These are phyloP conservation scores for Argyresthia goedartella DNA, from an alignment of 2,888 invertebrate genomes.

Conservation along the genomic window DNA sequence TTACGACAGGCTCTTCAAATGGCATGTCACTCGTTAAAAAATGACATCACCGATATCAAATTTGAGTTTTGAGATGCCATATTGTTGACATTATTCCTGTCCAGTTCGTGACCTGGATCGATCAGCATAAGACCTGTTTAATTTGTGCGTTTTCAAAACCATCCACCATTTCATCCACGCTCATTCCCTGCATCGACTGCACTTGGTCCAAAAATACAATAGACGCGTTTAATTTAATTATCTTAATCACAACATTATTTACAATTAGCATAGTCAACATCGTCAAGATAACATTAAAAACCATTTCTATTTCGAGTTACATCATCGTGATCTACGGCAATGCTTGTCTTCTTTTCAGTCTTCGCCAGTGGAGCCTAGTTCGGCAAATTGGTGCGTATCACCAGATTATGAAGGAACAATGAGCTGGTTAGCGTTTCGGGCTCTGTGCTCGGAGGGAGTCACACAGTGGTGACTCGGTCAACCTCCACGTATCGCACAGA, in stretches of 20 bases:
- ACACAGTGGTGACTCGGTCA: conserved; percentile 91
- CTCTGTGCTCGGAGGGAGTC: conserved; percentile 69
- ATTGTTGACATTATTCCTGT: no score
- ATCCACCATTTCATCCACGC: no score
- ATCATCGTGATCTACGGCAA: not conserved
- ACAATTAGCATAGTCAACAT: not conserved
- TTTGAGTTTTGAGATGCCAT: no score
- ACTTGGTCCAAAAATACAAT: conserved; percentile 56
- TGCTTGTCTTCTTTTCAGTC: conserved; percentile 1
- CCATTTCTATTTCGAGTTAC: not conserved
- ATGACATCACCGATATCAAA: no score
- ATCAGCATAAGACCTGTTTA: conserved; percentile 8
- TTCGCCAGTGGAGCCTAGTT: not conserved
- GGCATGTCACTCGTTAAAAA: no score
- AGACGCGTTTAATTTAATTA: conserved; percentile 16
- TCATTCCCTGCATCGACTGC: conserved; percentile 40
- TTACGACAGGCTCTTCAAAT: not conserved
- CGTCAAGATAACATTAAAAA: not conserved
- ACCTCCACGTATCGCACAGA: conserved; percentile 94
- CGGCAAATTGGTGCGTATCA: not conserved
- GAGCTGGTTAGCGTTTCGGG: conserved; percentile 20
- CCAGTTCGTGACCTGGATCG: no score
- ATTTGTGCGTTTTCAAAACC: conserved; percentile 30
- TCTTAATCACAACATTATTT: conserved; percentile 26
- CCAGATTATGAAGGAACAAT: not conserved